These are phyloP conservation scores for Podilymbus podiceps DNA, from an alignment of 2,113 vertebrate genomes.

Conservation along the genomic window DNA sequence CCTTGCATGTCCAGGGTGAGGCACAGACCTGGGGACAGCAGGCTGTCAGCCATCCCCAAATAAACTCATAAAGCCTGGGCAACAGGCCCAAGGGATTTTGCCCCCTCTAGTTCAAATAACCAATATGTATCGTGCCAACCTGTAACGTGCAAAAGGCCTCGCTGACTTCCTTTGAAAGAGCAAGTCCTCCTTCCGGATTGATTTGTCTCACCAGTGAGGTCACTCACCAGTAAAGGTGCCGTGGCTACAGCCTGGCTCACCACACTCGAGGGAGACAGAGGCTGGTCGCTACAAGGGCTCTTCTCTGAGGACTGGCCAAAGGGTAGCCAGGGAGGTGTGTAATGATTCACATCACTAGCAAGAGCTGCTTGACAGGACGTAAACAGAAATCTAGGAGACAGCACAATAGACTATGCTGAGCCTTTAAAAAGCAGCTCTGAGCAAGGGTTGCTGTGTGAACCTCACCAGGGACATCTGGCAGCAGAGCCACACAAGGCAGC, in stretches of 20 bases:
- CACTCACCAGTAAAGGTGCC: background rate
- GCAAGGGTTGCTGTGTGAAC: background rate
- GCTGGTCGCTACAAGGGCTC: accelerated
- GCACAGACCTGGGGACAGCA: background rate
- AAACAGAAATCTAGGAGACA: background rate
- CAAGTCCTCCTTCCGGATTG: background rate
- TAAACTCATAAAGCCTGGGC: background rate
- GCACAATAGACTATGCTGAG: background rate
- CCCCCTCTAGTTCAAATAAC: background rate
- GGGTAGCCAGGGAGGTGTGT: background rate
- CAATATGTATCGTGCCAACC: background rate
- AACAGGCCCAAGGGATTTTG: background rate
- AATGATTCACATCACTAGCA: background rate
- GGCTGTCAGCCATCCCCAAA: background rate
- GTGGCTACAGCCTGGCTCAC: background rate
- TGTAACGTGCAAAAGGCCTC: background rate
- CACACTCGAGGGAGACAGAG: background rate
- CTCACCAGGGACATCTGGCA: background rate
- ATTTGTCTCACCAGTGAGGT: background rate
- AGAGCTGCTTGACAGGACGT: background rate
- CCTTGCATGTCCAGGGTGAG: background rate
- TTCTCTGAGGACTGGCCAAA: background rate
- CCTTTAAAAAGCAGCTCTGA: background rate
- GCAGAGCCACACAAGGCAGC: background rate
- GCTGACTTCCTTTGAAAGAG: background rate